phyloP scores from a whole-genome alignment of 1,140 invertebrate genomes.

The Hydropsyche tenuis region DNA sequence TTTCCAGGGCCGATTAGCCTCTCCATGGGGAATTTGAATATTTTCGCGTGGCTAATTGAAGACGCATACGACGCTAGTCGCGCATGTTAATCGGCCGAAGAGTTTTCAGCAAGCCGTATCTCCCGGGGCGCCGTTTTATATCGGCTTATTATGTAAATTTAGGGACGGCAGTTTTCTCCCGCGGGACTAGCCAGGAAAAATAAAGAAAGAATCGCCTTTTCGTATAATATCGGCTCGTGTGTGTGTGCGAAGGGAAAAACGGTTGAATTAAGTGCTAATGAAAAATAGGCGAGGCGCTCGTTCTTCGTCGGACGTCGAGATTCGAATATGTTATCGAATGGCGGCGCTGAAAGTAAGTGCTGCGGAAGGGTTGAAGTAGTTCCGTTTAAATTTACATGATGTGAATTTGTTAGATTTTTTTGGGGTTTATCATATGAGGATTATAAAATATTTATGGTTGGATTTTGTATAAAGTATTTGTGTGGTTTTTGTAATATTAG shows the following conservation, averaged over 20 bases:
- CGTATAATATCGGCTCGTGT: neutral
- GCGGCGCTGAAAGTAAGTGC: neutral
- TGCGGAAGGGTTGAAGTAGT: too few species aligned
- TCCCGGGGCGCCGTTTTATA: conserved; percentile 4
- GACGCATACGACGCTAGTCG: conserved; percentile 18
- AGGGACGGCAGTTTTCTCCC: neutral
- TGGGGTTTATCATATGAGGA: too few species aligned
- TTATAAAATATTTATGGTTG: too few species aligned
- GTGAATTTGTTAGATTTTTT: too few species aligned
- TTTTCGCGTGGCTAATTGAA: conserved; percentile 19
- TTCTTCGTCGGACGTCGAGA: neutral
- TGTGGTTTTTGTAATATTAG: too few species aligned
- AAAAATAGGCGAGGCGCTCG: conserved; percentile 2
- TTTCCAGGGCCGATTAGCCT: neutral
- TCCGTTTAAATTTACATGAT: too few species aligned
- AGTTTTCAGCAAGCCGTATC: neutral
- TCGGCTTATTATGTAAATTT: conserved; percentile 31
- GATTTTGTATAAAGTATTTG: too few species aligned
- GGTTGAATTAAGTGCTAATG: conserved; percentile 32
- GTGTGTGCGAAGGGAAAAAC: conserved; percentile 1
- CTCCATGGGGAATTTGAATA: conserved; percentile 14
- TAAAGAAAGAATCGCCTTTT: neutral
- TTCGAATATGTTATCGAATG: neutral
- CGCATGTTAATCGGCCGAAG: conserved; percentile 12
- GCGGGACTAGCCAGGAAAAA: neutral